Evolutionary conservation across 2,888 invertebrate genomes (phyloP), one percentile per base, ranked within the genome.

Genomic region (Papilio demoleus): DNA sequence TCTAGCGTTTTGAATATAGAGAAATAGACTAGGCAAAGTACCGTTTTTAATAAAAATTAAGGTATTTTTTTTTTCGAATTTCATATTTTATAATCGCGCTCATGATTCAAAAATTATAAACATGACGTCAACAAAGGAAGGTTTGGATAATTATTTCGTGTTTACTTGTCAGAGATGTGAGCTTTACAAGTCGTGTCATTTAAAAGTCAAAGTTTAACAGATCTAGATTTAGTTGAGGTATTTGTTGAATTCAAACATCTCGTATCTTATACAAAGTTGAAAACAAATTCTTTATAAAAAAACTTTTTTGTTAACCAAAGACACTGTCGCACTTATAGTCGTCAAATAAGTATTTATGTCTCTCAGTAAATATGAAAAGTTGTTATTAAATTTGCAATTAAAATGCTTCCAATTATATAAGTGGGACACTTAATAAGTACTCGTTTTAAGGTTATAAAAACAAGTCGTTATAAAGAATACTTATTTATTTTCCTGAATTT

Each of bases 201-300:
- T 38, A 38, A 38, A 12, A 38, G 38, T 38, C 38, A 12, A 12
- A 14, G 38, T 38, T 38, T 38, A 38, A 38, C 14, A 12, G 9
- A 12, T 4, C 3, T 38, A 12, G 0, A 4, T 38, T 4, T 38
- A 14, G 38, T 50, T 53, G 50, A 1, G n/a, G 27, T 53, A 27
- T 53, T 53, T 27, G n/a, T 27, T 27, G 22, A 53, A 53, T 27
- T 24, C 24, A 53, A 50, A 50, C 14, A 38, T 38, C 38, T 38
- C 14, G 31, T 4, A 31, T 31, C 31, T 31, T 3, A 31, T 6
- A 31, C 31, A 31, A 31, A 31, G 31, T 31, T 31, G 31, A 4
- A 3, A 31, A 31, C 31, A 31, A 31, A 31, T 31, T 31, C 4
- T 31, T 31, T 4, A 31, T 6, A 31, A 4, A 31, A 31, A 31